A percentile compares a stretch with the other conserved stretches of the same genome.
phyloP scores from a whole-genome alignment of 2,797 vertebrate species.

The Brachyalestes nurse region DNA sequence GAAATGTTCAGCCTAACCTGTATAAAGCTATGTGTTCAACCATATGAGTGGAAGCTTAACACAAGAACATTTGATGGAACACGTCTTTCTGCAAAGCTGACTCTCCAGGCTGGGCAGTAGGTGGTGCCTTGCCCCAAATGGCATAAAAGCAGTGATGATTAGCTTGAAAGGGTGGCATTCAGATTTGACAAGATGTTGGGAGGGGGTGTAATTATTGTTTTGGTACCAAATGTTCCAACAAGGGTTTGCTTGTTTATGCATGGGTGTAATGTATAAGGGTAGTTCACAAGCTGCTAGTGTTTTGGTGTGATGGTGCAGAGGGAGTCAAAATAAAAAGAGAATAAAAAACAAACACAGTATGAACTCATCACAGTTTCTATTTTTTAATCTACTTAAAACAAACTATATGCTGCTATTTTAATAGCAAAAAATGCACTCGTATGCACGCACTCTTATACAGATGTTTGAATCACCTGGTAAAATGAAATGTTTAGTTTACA shows the following conservation, averaged over 20 bases:
- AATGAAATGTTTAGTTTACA: too few relatives aligned
- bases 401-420: too few relatives aligned
- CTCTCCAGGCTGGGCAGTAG: slow-evolving; percentile 10
- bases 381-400: too few relatives aligned
- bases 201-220: not conserved
- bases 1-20: too few relatives aligned
- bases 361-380: too few relatives aligned
- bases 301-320: not conserved
- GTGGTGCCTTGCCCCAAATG: slow-evolving; percentile 39
- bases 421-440: too few relatives aligned
- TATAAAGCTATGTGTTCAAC: too few relatives aligned
- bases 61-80: too few relatives aligned
- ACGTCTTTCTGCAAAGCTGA: not conserved
- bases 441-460: too few relatives aligned
- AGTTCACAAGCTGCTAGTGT: slow-evolving; percentile 6
- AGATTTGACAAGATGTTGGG: not conserved
- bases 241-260: not conserved
- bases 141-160: not conserved
- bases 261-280: not conserved
- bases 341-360: too few relatives aligned
- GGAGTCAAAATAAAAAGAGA: not conserved
- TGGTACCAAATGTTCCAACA: not conserved
- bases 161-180: not conserved
- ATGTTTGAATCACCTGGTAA: too few relatives aligned
- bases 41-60: too few relatives aligned